Evolutionary conservation across 2,113 vertebrate genomes (phyloP).

Genomic region (Otis tarda): DNA sequence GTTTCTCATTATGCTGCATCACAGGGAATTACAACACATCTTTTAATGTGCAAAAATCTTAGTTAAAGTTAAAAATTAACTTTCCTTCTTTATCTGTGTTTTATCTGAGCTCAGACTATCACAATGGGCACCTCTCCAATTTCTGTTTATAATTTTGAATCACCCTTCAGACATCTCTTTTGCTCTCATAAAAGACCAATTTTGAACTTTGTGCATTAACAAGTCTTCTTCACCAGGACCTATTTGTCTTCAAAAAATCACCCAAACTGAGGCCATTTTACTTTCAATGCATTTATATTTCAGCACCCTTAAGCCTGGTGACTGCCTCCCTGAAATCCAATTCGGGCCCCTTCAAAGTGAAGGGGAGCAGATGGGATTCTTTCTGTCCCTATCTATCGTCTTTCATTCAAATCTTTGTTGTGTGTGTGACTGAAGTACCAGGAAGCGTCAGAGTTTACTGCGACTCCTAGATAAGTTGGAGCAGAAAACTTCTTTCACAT

Average conservation of each 20-base stretch:
- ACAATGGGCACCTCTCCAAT: constrained; percentile 7
- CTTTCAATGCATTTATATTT: neutral
- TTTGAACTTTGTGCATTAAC: neutral
- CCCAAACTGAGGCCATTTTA: neutral
- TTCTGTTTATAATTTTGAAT: neutral
- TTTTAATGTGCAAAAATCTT: neutral
- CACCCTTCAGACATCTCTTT: neutral
- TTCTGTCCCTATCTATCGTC: accelerated
- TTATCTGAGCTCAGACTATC: neutral
- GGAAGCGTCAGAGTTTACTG: neutral
- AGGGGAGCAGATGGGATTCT: neutral
- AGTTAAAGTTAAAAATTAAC: constrained; percentile 45
- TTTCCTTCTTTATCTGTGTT: neutral
- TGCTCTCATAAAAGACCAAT: neutral
- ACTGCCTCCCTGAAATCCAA: neutral
- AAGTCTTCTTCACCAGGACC: neutral
- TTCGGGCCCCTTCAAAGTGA: accelerated
- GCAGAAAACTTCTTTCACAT: neutral
- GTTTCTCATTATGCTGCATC: neutral
- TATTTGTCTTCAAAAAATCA: neutral
- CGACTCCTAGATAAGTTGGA: neutral
- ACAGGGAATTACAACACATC: neutral
- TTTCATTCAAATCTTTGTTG: neutral
- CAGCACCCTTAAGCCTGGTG: neutral
- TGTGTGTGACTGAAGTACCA: neutral